A percentile compares a stretch with the other conserved stretches of the same genome.
Conservation (phyloP, 2,888 invertebrate species). For the Eilema sororculum region DNA sequence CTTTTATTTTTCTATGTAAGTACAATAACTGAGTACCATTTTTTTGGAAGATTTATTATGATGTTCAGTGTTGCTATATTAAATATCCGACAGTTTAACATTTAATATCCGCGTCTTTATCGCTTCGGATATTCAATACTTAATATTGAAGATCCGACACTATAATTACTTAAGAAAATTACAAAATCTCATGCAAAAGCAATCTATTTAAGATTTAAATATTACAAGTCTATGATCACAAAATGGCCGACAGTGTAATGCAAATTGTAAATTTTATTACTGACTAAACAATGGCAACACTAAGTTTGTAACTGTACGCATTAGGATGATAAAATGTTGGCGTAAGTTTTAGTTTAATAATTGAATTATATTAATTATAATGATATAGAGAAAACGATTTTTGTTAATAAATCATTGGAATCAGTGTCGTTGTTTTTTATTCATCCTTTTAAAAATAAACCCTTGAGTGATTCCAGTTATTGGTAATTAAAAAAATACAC, state of each 20-base stretch:
- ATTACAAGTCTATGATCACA: background rate
- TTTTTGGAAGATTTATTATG: background rate
- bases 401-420: conserved; percentile 67
- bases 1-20: background rate
- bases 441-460: background rate
- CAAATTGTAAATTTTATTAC: background rate
- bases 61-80: background rate
- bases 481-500: too few species aligned
- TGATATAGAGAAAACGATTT: conserved; percentile 53
- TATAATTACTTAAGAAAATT: background rate
- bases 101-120: background rate
- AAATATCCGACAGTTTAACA: background rate
- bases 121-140: background rate
- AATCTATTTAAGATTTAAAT: too few species aligned
- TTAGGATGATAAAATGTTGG: background rate
- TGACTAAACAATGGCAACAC: background rate
- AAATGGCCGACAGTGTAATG: background rate
- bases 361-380: conserved; percentile 37
- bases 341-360: conserved; percentile 31
- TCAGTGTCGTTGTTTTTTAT: conserved; percentile 6
- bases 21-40: too few species aligned
- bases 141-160: background rate
- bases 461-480: too few species aligned
- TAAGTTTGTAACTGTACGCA: background rate
- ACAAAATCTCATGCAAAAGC: background rate